Base-by-base conservation (phyloP, 92 coral and sea anemone species). In the Ricordea florida region DNA sequence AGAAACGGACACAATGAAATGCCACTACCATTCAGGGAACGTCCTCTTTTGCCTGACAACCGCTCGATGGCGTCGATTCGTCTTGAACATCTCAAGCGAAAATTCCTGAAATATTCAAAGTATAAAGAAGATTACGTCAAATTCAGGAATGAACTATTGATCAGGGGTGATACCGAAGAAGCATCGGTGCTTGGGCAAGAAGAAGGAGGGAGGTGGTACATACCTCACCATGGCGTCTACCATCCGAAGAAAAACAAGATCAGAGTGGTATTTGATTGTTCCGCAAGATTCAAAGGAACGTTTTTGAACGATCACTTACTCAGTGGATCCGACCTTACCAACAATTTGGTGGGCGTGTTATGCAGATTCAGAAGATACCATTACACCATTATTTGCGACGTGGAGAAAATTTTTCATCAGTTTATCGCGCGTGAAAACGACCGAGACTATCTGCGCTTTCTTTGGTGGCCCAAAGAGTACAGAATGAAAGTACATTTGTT, bases 211-310 rank as follows among this genome's bases (percentile, higher is more conserved):
- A 44, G 45, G 43, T 63, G 71, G 71, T 63, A 63, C 26, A 63
- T 63, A 63, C 71, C 55, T 43, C 56, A 64, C 21, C 71, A 64
- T 29, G 71, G 57, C 10, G 57, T 64, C 41, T 64, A 44, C 45
- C 56, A 64, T 11, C 71, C 71, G 10, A 64, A 64, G 56, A 64
- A 64, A 27, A 64, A 29, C 71, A 64, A 64, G 71, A 64, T 64
- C 16, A 64, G 71, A 64, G 71, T 64, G 13, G 71, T 55, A 28
- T 55, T 55, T 55, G 62, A 55, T 25, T 29, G 61, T 24, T 53
- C 61, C 11, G 61, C 61, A 10, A 64, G 38, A 44, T 64, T 44
- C 38, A 44, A 64, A 26, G 71, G 55, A 64, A 42, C 40, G 6
- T 64, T 56, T 17, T 27, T 44, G 17, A 64, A 64, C 71, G 56